Percentiles rank a stretch among this genome's conserved stretches.
These are phyloP conservation scores for Agrotis exclamationis DNA, from an alignment of 2,888 invertebrate genomes.

Conservation along the genomic window DNA sequence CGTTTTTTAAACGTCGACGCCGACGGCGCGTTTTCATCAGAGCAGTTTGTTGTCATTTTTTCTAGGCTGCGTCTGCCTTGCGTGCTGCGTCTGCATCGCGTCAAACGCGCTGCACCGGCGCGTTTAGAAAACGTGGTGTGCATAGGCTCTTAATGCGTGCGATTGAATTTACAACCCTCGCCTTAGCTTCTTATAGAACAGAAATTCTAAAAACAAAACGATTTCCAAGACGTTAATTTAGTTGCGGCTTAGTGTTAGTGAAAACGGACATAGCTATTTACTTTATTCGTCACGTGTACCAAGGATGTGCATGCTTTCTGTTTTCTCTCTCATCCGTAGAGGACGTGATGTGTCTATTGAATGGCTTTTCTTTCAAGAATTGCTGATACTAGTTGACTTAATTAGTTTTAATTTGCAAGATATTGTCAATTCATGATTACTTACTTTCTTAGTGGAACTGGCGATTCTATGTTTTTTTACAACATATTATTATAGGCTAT, in stretches of 20 bases:
- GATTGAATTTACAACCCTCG: neutral
- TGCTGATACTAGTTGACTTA: neutral
- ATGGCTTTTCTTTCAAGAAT: constrained; percentile 16
- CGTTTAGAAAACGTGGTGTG: no score
- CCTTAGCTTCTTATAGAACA: neutral
- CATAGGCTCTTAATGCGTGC: neutral
- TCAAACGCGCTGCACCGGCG: no score
- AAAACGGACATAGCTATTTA: neutral
- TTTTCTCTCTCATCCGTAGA: constrained; percentile 28
- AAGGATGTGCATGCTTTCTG: constrained; percentile 43
- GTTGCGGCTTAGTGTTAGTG: neutral
- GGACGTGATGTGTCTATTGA: constrained; percentile 14
- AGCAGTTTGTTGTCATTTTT: no score
- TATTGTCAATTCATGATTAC: neutral
- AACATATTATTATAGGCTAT: neutral
- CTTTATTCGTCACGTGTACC: neutral
- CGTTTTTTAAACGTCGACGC: no score
- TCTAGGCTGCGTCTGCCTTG: no score
- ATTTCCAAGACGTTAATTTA: neutral
- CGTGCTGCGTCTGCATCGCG: no score
- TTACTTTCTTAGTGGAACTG: neutral
- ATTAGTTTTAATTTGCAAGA: constrained; percentile 11
- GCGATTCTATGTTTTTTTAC: neutral
- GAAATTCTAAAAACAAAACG: neutral
- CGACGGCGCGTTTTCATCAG: no score